A percentile compares a stretch with the other conserved stretches of the same genome.
These are phyloP conservation scores for Conus betulinus DNA, from an alignment of 1,140 invertebrate species.

Conservation along the genomic window DNA sequence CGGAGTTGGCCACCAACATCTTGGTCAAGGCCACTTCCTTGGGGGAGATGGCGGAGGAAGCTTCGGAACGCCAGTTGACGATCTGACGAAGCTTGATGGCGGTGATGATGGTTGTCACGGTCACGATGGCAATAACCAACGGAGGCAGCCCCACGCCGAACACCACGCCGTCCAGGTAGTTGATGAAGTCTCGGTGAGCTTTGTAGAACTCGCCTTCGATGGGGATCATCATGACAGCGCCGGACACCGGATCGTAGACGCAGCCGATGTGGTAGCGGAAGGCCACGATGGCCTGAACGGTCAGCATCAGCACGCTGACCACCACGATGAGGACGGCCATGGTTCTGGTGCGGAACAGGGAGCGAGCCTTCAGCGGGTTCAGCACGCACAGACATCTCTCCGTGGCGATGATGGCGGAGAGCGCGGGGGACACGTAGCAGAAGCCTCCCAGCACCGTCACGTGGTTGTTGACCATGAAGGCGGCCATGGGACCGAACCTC, in stretches of 20 bases:
- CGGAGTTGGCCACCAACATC: not conserved
- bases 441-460: not conserved
- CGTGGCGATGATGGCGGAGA: slow-evolving; percentile 19
- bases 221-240: too few species aligned
- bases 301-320: not conserved
- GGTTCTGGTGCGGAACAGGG: not conserved
- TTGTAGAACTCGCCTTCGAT: not conserved
- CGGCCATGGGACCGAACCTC: not conserved
- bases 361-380: not conserved
- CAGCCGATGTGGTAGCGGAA: not conserved
- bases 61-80: not conserved
- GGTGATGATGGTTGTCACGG: not conserved
- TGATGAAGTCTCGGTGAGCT: not conserved
- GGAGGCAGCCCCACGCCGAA: not conserved
- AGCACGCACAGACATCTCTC: slow-evolving; percentile 21
- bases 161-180: not conserved
- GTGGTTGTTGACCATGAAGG: not conserved
- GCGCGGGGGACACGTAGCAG: not conserved
- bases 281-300: not conserved
- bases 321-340: slow-evolving; percentile 8
- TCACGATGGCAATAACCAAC: not conserved
- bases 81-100: slow-evolving; percentile 1
- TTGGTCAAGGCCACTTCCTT: not conserved
- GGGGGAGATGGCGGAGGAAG: not conserved
- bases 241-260: not conserved